Conservation (phyloP, 2,113 vertebrate genomes). For the Etia nguti region DNA sequence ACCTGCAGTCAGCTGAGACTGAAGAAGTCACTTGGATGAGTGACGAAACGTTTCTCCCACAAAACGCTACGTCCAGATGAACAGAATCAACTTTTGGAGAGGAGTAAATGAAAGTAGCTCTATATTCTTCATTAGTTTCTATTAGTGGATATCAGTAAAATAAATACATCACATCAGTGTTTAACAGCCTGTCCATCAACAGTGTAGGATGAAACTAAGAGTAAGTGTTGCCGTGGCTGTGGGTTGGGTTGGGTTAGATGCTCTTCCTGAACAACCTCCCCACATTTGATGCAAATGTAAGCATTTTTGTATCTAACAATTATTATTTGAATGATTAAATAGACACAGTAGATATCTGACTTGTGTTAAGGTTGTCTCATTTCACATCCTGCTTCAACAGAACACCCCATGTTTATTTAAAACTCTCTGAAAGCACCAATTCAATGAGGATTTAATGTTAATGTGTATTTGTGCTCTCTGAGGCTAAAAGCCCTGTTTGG, state of each 20-base stretch:
- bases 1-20: too few relatives aligned
- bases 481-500: background rate
- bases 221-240: background rate
- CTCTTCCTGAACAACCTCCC: background rate
- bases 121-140: background rate
- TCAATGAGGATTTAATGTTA: background rate
- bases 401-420: background rate
- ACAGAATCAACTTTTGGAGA: too few relatives aligned
- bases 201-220: background rate
- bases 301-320: background rate
- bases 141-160: background rate
- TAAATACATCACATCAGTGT: background rate
- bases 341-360: background rate
- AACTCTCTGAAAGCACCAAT: background rate
- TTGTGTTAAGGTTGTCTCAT: background rate
- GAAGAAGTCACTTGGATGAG: too few relatives aligned
- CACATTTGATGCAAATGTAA: background rate
- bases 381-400: background rate
- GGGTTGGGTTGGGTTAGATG: background rate
- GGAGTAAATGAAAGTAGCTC: too few relatives aligned
- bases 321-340: background rate
- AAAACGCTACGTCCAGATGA: too few relatives aligned
- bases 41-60: too few relatives aligned
- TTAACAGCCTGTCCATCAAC: background rate
- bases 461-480: background rate